Evolutionary conservation across 2,797 vertebrate species (phyloP), one percentile per base, ranked within the genome.

Genomic region (Etheostoma nigrum): DNA sequence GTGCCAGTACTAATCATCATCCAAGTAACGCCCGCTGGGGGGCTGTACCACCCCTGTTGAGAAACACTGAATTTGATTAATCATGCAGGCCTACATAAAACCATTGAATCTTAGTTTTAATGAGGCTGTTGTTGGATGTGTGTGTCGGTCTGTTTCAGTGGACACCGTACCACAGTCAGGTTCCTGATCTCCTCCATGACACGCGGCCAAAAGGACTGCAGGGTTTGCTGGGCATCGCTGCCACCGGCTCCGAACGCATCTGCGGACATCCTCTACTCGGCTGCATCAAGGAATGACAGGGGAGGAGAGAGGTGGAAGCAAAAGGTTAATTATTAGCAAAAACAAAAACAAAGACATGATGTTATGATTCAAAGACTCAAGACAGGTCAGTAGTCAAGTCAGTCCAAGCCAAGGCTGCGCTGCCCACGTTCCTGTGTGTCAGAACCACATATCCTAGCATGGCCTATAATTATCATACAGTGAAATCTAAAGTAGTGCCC

Each of bases 101-200:
- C 10, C 65, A 47, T 10, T 47, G 4, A 30, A 36, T 61, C 16
- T 49, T n/a, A n/a, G 8, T 12, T 30, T 51, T 53, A 2, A 3
- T 40, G 25, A 54, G 15, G 5, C 14, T 45, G 25, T 40, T 40
- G 36, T 40, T 40, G 40, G 51, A 55, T 67, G 62, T 48, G 61
- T 68, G 63, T 57, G 61, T 78, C 9, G 53, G 25, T 67, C 6
- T 63, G 44, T 45, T 59, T 68, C 13, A 67, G 25, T 18, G 6
- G 21, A 18, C 33, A 58, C 36, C 95, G 79, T 95, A 99, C 98
- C 96, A 98, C 95, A 36, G 97, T 99, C 80, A 99, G 93, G 90
- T 98, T 99, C 75, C 97, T 95, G 79, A 99, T 99, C 92, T 99
- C 98, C 86, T 99, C 98, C 97, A 99, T 98, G 80, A 99, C 97